Evolutionary conservation across 2,113 vertebrate species (phyloP).

Genomic region (Eolophus roseicapilla): DNA sequence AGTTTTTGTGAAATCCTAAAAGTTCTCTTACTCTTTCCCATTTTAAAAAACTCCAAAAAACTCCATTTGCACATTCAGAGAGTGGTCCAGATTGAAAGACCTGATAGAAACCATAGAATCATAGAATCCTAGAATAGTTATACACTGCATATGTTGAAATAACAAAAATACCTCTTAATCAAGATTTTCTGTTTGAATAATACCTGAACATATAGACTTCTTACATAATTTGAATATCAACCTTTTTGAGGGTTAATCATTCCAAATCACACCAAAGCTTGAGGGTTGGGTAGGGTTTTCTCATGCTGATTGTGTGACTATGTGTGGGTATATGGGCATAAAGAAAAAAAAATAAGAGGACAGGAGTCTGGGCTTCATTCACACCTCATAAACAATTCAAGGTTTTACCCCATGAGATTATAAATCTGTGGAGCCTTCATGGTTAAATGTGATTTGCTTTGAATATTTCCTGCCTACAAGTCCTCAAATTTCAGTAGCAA

Average conservation of each 20-base stretch:
- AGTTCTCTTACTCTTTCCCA: neutral
- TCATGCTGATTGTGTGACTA: neutral
- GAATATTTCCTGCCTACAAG: neutral
- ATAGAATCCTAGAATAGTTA: too few species aligned
- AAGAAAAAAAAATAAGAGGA: neutral
- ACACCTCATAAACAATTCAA: neutral
- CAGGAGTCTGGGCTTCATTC: neutral
- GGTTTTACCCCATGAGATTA: neutral
- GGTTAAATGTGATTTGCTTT: neutral
- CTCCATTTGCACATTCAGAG: fast-evolving
- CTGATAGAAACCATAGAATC: neutral
- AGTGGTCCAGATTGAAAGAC: neutral
- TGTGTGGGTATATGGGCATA: neutral
- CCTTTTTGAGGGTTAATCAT: neutral
- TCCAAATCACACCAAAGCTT: neutral
- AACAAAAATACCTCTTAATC: neutral
- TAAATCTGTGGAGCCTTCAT: neutral
- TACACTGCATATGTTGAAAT: neutral
- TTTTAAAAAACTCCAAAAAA: neutral
- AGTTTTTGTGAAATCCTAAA: neutral
- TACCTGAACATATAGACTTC: neutral
- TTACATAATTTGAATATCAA: neutral
- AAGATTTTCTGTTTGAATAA: neutral
- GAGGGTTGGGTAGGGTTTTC: neutral
- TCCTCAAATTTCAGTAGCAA: neutral